Evolutionary conservation across 2,113 vertebrate genomes (phyloP).

Genomic region (Callipepla californica): DNA sequence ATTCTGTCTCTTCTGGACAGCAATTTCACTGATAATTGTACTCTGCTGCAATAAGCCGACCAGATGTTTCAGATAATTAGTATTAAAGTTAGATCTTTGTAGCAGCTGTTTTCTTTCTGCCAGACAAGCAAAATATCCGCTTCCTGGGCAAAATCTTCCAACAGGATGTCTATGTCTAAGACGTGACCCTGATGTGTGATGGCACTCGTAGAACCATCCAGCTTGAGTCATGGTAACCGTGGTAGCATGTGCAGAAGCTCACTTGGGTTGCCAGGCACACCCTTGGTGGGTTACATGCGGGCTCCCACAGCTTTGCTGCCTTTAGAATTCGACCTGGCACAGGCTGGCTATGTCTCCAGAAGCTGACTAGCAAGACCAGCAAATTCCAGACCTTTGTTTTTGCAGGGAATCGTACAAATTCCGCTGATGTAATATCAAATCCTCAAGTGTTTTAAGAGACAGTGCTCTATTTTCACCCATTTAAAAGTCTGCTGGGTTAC

Average conservation of each 20-base stretch:
- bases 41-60: slow-evolving; percentile 33
- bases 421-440: neutral
- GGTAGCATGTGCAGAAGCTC: neutral
- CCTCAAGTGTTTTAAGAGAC: neutral
- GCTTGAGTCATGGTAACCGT: neutral
- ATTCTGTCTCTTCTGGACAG: neutral
- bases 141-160: neutral
- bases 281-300: neutral
- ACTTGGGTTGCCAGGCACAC: neutral
- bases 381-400: neutral
- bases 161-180: neutral
- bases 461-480: neutral
- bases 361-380: neutral
- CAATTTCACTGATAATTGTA: neutral
- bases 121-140: neutral
- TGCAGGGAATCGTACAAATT: neutral
- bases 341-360: neutral
- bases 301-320: neutral
- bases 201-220: neutral
- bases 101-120: slow-evolving; percentile 48
- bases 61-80: slow-evolving; percentile 66
- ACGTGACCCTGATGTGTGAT: neutral
- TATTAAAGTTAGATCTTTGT: slow-evolving; percentile 23
- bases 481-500: neutral
- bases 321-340: neutral